phyloP scores from a whole-genome alignment of 2,113 vertebrate species.

The Atrichornis clamosus region DNA sequence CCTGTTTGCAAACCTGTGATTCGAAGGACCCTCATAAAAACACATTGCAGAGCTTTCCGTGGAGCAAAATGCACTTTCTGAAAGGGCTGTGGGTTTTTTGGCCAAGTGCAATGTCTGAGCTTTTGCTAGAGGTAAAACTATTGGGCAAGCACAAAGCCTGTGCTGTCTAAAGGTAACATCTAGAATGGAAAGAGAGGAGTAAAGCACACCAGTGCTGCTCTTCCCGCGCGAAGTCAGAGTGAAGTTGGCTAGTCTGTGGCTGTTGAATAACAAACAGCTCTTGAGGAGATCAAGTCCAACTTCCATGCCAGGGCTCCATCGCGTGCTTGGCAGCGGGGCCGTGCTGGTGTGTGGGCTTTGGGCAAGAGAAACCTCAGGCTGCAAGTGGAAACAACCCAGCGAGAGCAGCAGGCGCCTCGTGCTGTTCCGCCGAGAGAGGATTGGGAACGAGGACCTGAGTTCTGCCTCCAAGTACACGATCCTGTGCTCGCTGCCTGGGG shows the following conservation, averaged over 20 bases:
- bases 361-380: conserved; percentile 24
- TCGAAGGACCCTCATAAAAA: neutral
- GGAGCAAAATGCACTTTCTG: neutral
- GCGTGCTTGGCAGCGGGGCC: conserved; percentile 3
- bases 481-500: neutral
- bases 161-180: neutral
- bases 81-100: rapidly evolving
- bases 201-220: neutral
- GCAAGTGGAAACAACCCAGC: conserved; percentile 11
- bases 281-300: neutral
- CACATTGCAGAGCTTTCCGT: rapidly evolving
- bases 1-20: neutral
- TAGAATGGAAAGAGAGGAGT: neutral
- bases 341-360: conserved; percentile 58
- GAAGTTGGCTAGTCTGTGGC: neutral
- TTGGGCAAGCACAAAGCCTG: neutral
- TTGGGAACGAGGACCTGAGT: neutral
- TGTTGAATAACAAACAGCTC: conserved; percentile 30
- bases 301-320: conserved; percentile 24
- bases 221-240: neutral
- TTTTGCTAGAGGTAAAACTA: neutral
- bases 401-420: neutral
- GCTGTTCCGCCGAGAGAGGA: neutral
- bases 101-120: neutral
- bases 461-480: neutral